Base-by-base conservation (phyloP, 2,113 vertebrate species). In the Gymnogyps californianus region DNA sequence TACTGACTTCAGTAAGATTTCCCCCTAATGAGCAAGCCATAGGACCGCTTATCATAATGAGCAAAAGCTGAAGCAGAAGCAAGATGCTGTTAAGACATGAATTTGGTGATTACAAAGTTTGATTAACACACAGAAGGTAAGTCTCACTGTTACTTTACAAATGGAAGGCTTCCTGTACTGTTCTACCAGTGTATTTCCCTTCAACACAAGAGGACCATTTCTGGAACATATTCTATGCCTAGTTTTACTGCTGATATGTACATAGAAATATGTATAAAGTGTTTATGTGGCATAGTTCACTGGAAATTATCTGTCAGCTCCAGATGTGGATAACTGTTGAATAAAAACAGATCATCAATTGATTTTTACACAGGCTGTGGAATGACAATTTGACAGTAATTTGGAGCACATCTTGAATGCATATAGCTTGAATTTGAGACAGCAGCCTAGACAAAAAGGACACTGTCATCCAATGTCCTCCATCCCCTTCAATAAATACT, bases 321-420 rank as follows among this genome's bases (percentile, higher is more conserved):
- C 83, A 93, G 86, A 90, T 88, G 58, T 52, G 44, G 36, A 7
- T 57, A 91, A 90, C 55, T 69, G 67, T 84, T 87, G 65, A 93
- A 93, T 44, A 92, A 95, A 93, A 92, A 25, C 66, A 95, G 86
- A 83, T 77, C 72, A 89, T 80, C 67, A 66, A 89, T 24, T 72
- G 93, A 95, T 94, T 95, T 89, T 93, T 80, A 79, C 74, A 79
- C 84, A 97, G 81, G 72, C 87, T 87, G 52, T 21, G 40, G 91
- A 84, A 95, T 84, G 84, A 94, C 90, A 94, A 91, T 93, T 94
- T 96, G 93, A 87, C 77, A 91, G 87, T 91, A 89, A 95, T 91
- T 95, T 95, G 81, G 84, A 89, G 77, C 77, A 89, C 70, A 75
- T 82, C 51, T 78, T 71, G 40, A 89, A 93, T 61, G 71, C 76